Base-by-base conservation (phyloP, 2,888 invertebrate species). In the Trichopria drosophilae region DNA sequence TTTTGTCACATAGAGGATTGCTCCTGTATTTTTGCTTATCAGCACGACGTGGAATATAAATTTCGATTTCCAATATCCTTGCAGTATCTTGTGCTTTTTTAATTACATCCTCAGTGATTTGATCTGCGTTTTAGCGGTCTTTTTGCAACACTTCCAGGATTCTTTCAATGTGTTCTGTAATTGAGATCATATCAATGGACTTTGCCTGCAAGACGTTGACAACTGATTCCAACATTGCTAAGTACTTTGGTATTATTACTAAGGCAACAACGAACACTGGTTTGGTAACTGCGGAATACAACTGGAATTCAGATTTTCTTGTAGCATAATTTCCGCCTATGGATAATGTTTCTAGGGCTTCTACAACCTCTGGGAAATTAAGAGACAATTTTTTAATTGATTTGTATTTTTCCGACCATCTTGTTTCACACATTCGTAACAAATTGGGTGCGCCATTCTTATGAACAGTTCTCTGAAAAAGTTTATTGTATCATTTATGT, bases 381-480 rank as follows among this genome's bases (percentile, higher is more conserved):
- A 59, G 57, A 28, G 55, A 58, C 55, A 63, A 64, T 23, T 58
- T 55, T 50, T 51, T 34, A 34, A 60, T 62, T n/a, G 40, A 44
- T 49, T 63, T 64, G 24, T 61, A 51, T 59, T 64, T 64, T 50
- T 57, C 51, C 19, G 52, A 54, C 61, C 60, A 61, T 42, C 62
- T 55, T 53, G 58, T 65, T 46, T 65, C 63, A 51, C 62, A 65
- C 24, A 65, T 49, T 32, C 23, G 48, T 31, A 60, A 46, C 56
- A 68, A 61, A 57, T 67, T 64, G 52, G 58, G 60, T 58, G 62
- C 39, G 62, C 62, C 39, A 58, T 61, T 49, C 63, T 57, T 45
- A 62, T 57, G 63, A 60, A 51, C 46, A 64, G 61, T 49, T 55
- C 53, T 32, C 59, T 45, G 50, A 66, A 64, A 59, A 63, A 61